Evolutionary conservation across 2,797 vertebrate species (phyloP), one percentile per base, ranked within the genome.

Genomic region (Ibycter americanus): DNA sequence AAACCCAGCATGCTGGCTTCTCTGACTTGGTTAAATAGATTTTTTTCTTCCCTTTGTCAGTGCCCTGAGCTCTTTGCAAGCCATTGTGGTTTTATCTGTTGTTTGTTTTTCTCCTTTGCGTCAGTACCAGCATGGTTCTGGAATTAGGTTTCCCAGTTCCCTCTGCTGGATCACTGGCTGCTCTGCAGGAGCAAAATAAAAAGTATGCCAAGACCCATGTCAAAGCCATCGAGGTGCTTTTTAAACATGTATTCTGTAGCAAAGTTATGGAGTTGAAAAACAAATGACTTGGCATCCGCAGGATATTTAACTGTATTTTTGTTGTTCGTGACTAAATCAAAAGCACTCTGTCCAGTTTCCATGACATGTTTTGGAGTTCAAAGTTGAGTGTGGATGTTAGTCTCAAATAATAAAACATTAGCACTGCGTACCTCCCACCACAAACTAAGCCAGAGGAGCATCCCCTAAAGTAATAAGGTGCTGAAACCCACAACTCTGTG

Each of bases 181-280:
- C 94, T 95, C 85, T 97, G 96, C 97, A 97, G 93, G 95, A 96
- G 78, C 80, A 96, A 97, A 96, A 97, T 55, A 90, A 73, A 93
- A 82, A 54, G 32, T 5, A 16, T 93, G 94, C 92, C 95, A 96
- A 93, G 84, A 49, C 49, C 83, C 61, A 31, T 11, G 74, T 8
- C 32, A 17, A 65, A 83, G 80, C 34, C 51, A 25, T 31, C 0
- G 36, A 86, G 91, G 92, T 88, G 76, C 90, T 95, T 87, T 74
- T 46, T 21, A 86, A 95, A 32, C 61, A 29, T 11, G 25, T 25
- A 15, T 44, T 88, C 85, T 89, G 52, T 15, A 88, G 87, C 38
- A 26, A 62, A 71, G 32, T 22, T 65, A 11, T 6, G 65, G 78
- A 9, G 26, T 62, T 86, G 36, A 7, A 96, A 96, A 97, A 95